Evolutionary conservation across 2,888 invertebrate genomes (phyloP).

Genomic region (Arrhopalites spinosus): DNA sequence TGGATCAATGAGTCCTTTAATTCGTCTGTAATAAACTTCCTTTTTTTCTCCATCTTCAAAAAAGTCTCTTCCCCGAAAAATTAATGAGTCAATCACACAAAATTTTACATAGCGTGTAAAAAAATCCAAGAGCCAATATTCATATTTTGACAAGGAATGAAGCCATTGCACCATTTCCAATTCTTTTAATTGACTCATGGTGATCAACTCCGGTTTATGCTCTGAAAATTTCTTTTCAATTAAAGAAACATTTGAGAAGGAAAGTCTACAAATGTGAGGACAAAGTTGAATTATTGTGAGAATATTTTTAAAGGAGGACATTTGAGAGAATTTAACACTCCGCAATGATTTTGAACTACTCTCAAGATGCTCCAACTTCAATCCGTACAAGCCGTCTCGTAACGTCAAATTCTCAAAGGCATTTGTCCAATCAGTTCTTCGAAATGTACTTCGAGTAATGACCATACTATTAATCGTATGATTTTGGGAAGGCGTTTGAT

Average conservation of each 20-base stretch:
- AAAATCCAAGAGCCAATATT: slow-evolving; percentile 30
- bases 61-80: slow-evolving; percentile 7
- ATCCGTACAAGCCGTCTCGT: neutral
- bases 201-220: neutral
- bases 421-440: neutral
- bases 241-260: slow-evolving; percentile 11
- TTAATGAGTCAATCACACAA: neutral
- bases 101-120: neutral
- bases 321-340: neutral
- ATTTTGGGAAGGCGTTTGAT: no score
- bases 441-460: neutral
- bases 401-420: slow-evolving; percentile 13
- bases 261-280: neutral
- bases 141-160: neutral
- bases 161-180: slow-evolving; percentile 17
- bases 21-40: neutral
- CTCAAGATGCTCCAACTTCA: neutral
- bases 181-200: neutral
- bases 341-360: neutral
- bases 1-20: neutral
- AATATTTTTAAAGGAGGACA: slow-evolving; percentile 2
- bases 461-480: neutral
- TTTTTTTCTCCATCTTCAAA: neutral
- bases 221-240: slow-evolving; percentile 3
- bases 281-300: slow-evolving; percentile 4